Evolutionary conservation across 2,113 vertebrate species (phyloP).

Genomic region (Peromyscus californicus): DNA sequence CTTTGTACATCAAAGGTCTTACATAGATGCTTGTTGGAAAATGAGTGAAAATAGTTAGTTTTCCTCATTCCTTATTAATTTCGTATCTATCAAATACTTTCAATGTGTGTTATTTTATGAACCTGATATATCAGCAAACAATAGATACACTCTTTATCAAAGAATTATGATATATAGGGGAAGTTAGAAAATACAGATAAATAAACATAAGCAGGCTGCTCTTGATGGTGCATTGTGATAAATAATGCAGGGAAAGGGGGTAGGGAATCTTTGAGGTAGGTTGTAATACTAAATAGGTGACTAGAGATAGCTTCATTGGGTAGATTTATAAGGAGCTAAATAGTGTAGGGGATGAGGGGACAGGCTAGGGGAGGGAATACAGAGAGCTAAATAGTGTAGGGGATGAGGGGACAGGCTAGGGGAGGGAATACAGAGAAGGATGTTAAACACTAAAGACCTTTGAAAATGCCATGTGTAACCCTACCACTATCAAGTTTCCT

Average conservation of each 20-base stretch:
- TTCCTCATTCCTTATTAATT: neutral
- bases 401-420: neutral
- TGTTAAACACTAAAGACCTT: neutral
- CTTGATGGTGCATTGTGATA: neutral
- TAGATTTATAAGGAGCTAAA: neutral
- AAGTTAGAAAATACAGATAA: neutral
- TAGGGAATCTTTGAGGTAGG: neutral
- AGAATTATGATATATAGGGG: neutral
- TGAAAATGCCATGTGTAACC: neutral
- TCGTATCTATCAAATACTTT: neutral
- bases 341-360: neutral
- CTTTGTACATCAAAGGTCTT: neutral
- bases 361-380: neutral
- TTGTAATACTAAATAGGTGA: neutral
- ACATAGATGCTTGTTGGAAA: neutral
- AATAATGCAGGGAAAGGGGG: neutral
- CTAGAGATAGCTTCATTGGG: neutral
- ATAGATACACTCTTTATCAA: neutral
- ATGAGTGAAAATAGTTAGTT: slow-evolving; percentile 40
- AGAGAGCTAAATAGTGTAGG: neutral
- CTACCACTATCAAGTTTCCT: neutral
- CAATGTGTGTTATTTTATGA: neutral
- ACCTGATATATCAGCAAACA: neutral
- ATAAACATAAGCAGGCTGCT: slow-evolving; percentile 8
- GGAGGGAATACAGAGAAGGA: neutral